phyloP scores from a whole-genome alignment of 2,888 invertebrate genomes.

The Aromia moschata region DNA sequence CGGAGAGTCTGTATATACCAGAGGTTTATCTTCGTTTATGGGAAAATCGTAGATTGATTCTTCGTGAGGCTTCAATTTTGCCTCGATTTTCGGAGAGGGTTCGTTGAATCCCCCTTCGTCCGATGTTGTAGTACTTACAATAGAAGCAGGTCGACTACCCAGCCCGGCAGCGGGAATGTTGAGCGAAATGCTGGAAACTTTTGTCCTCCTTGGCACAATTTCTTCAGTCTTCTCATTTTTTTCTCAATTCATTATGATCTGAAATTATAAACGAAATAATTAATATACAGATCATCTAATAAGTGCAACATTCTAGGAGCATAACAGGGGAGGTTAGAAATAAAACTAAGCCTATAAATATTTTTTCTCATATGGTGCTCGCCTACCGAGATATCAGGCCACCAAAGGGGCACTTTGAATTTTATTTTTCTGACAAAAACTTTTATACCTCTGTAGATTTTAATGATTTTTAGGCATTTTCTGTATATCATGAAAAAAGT shows the following conservation, averaged over 20 bases:
- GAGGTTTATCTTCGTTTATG: conserved; percentile 49
- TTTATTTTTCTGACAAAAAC: no score
- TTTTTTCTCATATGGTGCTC: no score
- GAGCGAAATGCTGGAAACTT: conserved; percentile 70
- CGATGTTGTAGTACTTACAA: conserved; percentile 68
- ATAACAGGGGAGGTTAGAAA: no score
- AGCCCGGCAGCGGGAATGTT: conserved; percentile 72
- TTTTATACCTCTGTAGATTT: no score
- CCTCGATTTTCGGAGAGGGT: conserved; percentile 76
- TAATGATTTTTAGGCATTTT: no score
- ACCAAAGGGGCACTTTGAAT: no score
- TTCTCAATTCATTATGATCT: conserved; percentile 44
- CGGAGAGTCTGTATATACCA: conserved; percentile 47
- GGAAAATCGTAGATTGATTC: conserved; percentile 53
- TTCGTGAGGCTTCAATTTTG: conserved; percentile 59
- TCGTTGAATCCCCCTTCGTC: conserved; percentile 72
- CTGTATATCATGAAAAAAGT: no score
- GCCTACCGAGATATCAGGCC: no score
- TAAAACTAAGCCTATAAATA: no score
- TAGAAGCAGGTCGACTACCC: conserved; percentile 72
- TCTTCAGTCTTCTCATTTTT: conserved; percentile 56
- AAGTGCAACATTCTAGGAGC: no score
- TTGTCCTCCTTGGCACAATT: conserved; percentile 64
- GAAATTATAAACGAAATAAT: no score
- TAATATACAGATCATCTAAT: no score